Percentiles rank a stretch among this genome's conserved stretches.
Conservation (phyloP, 2,888 invertebrate species). For the Brachynemurus nebulosus region DNA sequence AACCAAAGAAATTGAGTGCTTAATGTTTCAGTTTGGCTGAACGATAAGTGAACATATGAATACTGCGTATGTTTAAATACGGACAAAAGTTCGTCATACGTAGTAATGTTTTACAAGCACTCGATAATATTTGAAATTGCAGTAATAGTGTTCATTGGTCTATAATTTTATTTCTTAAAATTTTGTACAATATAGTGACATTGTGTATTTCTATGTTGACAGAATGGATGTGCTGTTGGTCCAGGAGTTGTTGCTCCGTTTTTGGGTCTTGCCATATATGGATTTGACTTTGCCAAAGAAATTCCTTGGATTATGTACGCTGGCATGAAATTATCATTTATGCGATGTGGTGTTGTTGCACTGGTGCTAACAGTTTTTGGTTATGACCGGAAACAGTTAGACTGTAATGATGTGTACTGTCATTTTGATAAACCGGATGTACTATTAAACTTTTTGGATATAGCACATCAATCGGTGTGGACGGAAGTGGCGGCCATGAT, state of each 20-base stretch:
- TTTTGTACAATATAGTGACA: too few species aligned
- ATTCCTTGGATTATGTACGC: constrained; percentile 46
- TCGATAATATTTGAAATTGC: too few species aligned
- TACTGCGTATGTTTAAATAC: too few species aligned
- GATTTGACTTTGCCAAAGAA: constrained; percentile 52
- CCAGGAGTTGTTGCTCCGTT: constrained; percentile 50
- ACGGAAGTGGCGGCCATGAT: constrained; percentile 39
- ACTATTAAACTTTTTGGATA: constrained; percentile 42
- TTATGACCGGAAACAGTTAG: constrained; percentile 39
- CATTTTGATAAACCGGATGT: constrained; percentile 52
- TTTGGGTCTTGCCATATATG: constrained; percentile 52
- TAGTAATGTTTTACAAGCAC: too few species aligned
- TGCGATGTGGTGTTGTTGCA: constrained; percentile 49
- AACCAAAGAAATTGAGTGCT: too few species aligned
- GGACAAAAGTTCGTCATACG: too few species aligned
- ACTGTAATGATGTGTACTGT: constrained; percentile 47
- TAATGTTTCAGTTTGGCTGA: too few species aligned
- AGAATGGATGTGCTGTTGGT: constrained; percentile 56
- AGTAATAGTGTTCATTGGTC: too few species aligned
- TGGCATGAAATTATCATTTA: constrained; percentile 49
- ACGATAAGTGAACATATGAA: too few species aligned
- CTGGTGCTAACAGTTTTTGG: constrained; percentile 49
- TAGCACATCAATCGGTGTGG: constrained; percentile 41
- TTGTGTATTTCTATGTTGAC: constrained; percentile 22
- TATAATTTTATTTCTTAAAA: too few species aligned